phyloP scores from a whole-genome alignment of 2,113 vertebrate species.

The Bubo bubo region DNA sequence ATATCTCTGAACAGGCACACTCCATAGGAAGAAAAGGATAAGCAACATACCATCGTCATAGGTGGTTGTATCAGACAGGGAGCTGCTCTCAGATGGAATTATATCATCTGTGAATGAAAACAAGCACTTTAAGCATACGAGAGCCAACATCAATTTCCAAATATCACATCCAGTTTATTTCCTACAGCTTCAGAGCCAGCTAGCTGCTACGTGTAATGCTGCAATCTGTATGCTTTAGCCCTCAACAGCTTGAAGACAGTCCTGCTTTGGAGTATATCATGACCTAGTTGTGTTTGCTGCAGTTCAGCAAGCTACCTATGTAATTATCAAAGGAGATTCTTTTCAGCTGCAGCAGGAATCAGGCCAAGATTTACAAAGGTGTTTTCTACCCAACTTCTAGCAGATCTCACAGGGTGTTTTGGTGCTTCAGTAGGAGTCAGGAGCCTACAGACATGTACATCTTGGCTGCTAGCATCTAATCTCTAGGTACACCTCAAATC shows the following conservation, averaged over 20 bases:
- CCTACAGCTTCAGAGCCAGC: background rate
- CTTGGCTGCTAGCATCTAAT: constrained; percentile 1
- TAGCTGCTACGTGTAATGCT: background rate
- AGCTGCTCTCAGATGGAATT: constrained; percentile 89
- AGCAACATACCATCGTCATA: constrained; percentile 88
- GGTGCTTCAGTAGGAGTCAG: background rate
- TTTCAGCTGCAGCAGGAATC: background rate
- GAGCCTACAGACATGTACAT: background rate
- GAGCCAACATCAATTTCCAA: background rate
- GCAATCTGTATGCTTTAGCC: background rate
- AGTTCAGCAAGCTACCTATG: background rate
- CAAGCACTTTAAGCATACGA: background rate
- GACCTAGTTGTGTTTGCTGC: background rate
- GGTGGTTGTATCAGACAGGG: constrained; percentile 89
- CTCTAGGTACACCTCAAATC: background rate
- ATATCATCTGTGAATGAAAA: constrained; percentile 84
- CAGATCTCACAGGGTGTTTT: constrained; percentile 36
- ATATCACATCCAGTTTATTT: background rate
- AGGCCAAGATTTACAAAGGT: constrained; percentile 46
- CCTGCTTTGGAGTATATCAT: background rate
- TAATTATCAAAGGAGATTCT: background rate
- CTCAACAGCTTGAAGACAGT: background rate
- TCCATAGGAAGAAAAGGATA: background rate
- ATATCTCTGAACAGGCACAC: background rate
- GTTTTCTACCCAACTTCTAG: constrained; percentile 17